Evolutionary conservation across 2,888 invertebrate species (phyloP).

Genomic region (Antitype chi): DNA sequence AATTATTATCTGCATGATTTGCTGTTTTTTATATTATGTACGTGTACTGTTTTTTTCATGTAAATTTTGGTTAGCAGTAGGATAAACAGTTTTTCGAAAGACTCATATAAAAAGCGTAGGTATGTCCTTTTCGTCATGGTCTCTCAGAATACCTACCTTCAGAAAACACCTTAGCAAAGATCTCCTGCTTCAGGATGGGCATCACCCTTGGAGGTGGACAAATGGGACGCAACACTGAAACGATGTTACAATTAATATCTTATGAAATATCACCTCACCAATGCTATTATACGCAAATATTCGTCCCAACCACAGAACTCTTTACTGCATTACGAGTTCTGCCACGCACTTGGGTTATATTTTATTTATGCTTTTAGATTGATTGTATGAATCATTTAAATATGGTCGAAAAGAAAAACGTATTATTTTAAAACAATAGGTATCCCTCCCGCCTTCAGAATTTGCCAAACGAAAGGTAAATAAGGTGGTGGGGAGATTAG

Average conservation of each 20-base stretch:
- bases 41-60: no score
- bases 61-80: no score
- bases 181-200: constrained; percentile 49
- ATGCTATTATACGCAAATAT: not conserved
- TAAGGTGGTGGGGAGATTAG: not conserved
- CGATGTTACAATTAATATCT: not conserved
- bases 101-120: no score
- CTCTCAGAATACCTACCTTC: constrained; percentile 51
- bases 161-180: constrained; percentile 66
- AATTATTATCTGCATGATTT: no score
- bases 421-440: not conserved
- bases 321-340: not conserved
- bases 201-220: constrained; percentile 68
- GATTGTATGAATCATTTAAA: not conserved
- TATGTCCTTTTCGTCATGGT: not conserved
- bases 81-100: no score
- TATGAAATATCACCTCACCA: not conserved
- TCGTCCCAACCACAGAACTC: not conserved
- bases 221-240: constrained; percentile 68
- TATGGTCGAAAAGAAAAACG: not conserved
- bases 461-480: not conserved
- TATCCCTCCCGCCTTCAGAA: not conserved
- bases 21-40: no score
- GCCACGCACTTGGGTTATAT: not conserved
- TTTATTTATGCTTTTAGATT: not conserved